Base-by-base conservation (phyloP, 2,888 invertebrate species). In the Epirrhoe tristata region DNA sequence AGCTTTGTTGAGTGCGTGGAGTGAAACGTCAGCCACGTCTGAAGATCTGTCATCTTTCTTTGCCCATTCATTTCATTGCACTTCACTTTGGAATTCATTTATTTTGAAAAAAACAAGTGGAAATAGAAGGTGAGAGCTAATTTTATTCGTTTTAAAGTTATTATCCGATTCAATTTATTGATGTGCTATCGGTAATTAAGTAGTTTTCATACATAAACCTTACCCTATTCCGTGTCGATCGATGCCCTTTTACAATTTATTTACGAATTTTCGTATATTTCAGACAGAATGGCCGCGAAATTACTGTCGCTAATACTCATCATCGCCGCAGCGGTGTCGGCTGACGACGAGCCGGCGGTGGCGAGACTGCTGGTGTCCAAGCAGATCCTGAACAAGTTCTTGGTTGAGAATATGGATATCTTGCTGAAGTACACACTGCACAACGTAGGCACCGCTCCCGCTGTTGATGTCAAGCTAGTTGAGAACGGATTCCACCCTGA, bases 401-500 rank as follows among this genome's bases (percentile, higher is more conserved):
- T 99, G 71, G 99, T 99, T 0, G 99, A 99, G 94, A 97, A 97
- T 82, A 98, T 98, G 96, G 99, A 99, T 87, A 96, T 99, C 78
- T 95, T 99, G 71, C 96, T 99, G 51, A 98, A 99, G 93, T 99
- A 99, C 87, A 97, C 97, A 12, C 94, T 99, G 66, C 98, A 96
- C 93, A 99, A 99, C 87, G 97, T 99, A 69, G 99, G 99, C 58
- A 97, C 95, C 69, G 96, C 97, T 70, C 97, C 98, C 64, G 99
- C 99, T 34, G 95, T 97, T 46, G 96, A 97, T 85, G 98, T 99
- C 2, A 96, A 97, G 80, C 94, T 99, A 53, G 96, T 96, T 12
- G 99, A 99, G 86, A 96, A 96, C 68, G 98, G 98, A 58, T 99
- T 99, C 94, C 98, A 98, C 80, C 96, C 97, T 5, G 97, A 97